A percentile compares a stretch with the other conserved stretches of the same genome.
These are phyloP conservation scores for Drosophila guanche DNA, from an alignment of 1,140 invertebrate genomes.

Conservation along the genomic window DNA sequence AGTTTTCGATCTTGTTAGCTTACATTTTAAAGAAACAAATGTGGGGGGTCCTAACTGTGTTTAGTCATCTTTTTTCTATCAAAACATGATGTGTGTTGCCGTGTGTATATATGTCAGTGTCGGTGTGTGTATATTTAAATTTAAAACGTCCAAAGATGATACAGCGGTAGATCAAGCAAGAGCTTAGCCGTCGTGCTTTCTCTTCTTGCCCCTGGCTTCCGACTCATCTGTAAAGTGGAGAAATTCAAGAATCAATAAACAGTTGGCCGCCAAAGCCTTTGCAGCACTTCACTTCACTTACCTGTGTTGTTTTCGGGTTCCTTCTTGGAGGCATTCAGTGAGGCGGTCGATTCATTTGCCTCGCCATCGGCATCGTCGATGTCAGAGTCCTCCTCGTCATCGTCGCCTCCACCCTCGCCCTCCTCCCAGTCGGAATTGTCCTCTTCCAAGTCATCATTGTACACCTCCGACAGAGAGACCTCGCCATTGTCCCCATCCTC, in stretches of 20 bases:
- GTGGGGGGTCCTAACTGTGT: conserved; percentile 52
- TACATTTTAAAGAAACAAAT: conserved; percentile 75
- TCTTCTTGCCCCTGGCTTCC: conserved; percentile 88
- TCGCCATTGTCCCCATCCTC: conserved; percentile 85
- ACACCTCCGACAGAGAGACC: conserved; percentile 80
- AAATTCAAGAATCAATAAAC: conserved; percentile 2
- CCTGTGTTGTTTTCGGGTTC: conserved; percentile 54
- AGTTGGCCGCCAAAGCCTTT: neutral
- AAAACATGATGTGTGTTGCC: conserved; percentile 76
- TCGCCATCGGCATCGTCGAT: conserved; percentile 84
- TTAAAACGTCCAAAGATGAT: conserved; percentile 77
- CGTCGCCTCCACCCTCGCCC: conserved; percentile 74
- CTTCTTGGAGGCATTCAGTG: conserved; percentile 58
- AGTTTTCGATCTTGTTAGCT: conserved; percentile 40
- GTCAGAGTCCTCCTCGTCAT: conserved; percentile 84
- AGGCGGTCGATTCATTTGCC: conserved; percentile 63
- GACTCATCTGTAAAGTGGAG: conserved; percentile 81
- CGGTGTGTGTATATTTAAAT: conserved; percentile 60
- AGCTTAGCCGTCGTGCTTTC: conserved; percentile 87
- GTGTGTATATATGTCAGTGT: conserved; percentile 49
- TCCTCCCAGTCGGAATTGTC: conserved; percentile 83
- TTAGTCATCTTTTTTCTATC: conserved; percentile 53
- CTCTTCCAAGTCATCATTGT: conserved; percentile 82
- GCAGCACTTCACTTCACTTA: conserved; percentile 1
- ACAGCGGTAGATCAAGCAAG: conserved; percentile 45